Percentiles rank a stretch among this genome's conserved stretches.
phyloP scores from a whole-genome alignment of 2,797 vertebrate species.

The Gallirallus australis region DNA sequence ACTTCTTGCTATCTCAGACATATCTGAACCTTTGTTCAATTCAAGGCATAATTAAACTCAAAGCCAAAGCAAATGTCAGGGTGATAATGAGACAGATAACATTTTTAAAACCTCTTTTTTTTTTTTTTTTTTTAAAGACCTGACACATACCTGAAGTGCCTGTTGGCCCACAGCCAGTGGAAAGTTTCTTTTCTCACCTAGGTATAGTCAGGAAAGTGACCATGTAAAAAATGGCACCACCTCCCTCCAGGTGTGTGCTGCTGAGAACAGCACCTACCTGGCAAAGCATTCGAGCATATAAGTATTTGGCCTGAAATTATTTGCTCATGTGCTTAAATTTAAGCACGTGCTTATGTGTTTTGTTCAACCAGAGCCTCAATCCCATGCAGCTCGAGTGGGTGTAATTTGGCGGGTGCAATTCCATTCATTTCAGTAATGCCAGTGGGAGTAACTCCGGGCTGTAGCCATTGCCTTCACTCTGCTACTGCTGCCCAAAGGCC shows the following conservation, averaged over 20 bases:
- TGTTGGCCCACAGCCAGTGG: slow-evolving; percentile 48
- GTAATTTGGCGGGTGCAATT: background rate
- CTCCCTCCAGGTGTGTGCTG: background rate
- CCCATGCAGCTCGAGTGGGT: background rate
- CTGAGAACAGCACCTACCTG: slow-evolving; percentile 44
- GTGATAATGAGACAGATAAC: slow-evolving; percentile 74
- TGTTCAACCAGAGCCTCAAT: slow-evolving; percentile 12
- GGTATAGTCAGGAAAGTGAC: slow-evolving; percentile 23
- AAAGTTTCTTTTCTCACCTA: slow-evolving; percentile 54
- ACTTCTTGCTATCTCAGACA: slow-evolving; percentile 64
- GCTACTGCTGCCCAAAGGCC: background rate
- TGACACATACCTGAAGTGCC: slow-evolving; percentile 59
- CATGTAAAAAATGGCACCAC: slow-evolving; percentile 15
- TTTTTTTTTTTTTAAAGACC: background rate
- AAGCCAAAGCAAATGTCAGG: slow-evolving; percentile 82
- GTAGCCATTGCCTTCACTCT: background rate
- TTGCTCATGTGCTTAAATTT: slow-evolving; percentile 59
- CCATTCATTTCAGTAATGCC: slow-evolving; percentile 51
- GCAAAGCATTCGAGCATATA: slow-evolving; percentile 39
- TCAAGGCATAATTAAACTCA: slow-evolving; percentile 75
- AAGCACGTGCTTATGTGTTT: slow-evolving; percentile 51
- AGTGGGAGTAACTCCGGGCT: background rate
- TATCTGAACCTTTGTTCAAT: slow-evolving; percentile 75
- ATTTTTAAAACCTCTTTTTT: background rate
- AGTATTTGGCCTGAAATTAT: slow-evolving; percentile 56